Evolutionary conservation across 2,797 vertebrate genomes (phyloP).

Genomic region (Glyptemys insculpta): DNA sequence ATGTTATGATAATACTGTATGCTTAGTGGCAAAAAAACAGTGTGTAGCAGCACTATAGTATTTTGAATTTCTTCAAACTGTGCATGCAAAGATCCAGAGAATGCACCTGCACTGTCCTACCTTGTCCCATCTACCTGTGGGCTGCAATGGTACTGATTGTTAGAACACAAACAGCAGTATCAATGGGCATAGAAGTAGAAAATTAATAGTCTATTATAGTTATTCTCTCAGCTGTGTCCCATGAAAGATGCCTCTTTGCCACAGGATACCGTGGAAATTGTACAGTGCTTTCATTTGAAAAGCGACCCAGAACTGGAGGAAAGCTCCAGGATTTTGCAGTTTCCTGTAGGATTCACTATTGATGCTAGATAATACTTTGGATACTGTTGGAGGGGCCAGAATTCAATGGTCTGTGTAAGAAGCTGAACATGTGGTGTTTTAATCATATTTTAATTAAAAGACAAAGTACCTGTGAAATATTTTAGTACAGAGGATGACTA

Average conservation of each 20-base stretch:
- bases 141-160: neutral
- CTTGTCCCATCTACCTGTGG: neutral
- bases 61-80: neutral
- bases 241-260: constrained; percentile 1
- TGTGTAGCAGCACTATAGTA: neutral
- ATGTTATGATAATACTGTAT: neutral
- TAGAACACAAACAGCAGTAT: neutral
- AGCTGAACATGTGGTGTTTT: neutral
- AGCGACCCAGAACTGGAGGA: neutral
- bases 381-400: neutral
- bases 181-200: neutral
- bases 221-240: neutral
- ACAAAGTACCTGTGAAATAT: constrained; percentile 6
- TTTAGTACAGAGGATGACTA: neutral
- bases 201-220: neutral
- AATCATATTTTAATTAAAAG: neutral
- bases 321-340: neutral
- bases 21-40: neutral
- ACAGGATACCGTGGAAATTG: neutral
- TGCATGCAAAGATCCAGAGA: accelerated
- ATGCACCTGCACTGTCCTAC: neutral
- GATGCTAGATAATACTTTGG: neutral
- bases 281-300: neutral
- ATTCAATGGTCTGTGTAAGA: neutral
- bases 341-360: neutral